A percentile compares a stretch with the other conserved stretches of the same genome.
Evolutionary conservation across 1,140 invertebrate genomes (phyloP).

Genomic region (Diachasmimorpha longicaudata): DNA sequence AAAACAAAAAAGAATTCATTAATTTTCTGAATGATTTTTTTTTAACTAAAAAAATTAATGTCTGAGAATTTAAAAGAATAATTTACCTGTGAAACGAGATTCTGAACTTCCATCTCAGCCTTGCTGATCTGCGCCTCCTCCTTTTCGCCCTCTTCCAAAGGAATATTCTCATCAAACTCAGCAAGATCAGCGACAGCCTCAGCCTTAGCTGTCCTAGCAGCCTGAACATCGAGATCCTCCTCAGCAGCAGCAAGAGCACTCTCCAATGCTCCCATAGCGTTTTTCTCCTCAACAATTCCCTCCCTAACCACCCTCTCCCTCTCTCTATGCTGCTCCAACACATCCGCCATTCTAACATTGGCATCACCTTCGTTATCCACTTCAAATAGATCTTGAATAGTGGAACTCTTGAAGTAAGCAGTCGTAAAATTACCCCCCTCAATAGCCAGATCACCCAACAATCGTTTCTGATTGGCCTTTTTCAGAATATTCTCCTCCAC

Average conservation of each 20-base stretch:
- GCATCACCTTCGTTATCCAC: slow-evolving; percentile 74
- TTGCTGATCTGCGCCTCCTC: slow-evolving; percentile 73
- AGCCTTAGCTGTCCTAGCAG: slow-evolving; percentile 86
- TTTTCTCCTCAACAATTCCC: slow-evolving; percentile 34
- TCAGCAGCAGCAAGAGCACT: slow-evolving; percentile 88
- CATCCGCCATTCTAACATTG: slow-evolving; percentile 69
- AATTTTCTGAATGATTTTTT: not conserved
- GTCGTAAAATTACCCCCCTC: slow-evolving; percentile 99
- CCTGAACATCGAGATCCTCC: slow-evolving; percentile 93
- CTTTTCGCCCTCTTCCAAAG: slow-evolving; percentile 77
- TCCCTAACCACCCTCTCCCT: slow-evolving; percentile 46
- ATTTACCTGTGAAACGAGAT: slow-evolving; percentile 81
- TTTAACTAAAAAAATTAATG: too few relatives aligned
- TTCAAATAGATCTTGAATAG: slow-evolving; percentile 92
- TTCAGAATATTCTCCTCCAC: slow-evolving; percentile 99
- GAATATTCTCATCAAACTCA: slow-evolving; percentile 96
- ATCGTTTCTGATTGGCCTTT: slow-evolving; percentile 97
- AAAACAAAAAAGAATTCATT: slow-evolving; percentile 35
- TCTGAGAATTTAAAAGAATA: too few relatives aligned
- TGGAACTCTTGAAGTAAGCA: slow-evolving; percentile 93
- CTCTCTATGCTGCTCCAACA: slow-evolving; percentile 64
- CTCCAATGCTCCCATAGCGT: slow-evolving; percentile 75
- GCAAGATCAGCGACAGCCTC: slow-evolving; percentile 93
- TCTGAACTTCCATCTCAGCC: slow-evolving; percentile 83
- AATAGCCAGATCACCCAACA: slow-evolving; percentile 96